Conservation (phyloP, 2,888 invertebrate genomes). For the Meliscaeva auricollis region DNA sequence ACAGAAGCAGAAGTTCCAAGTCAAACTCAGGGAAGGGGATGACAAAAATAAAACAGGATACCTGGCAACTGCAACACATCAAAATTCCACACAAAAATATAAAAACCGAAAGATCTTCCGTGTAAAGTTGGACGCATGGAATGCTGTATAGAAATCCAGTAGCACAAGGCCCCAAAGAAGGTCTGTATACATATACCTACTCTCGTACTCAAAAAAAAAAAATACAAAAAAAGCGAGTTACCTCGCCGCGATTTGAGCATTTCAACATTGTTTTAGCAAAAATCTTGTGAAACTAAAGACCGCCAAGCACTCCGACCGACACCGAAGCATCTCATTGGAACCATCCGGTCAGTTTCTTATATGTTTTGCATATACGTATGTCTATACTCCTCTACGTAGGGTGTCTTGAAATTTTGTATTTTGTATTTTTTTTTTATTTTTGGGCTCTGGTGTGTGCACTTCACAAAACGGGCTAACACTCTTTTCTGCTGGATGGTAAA, state of each 20-base stretch:
- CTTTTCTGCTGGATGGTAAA: conserved; percentile 36
- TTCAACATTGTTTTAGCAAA: conserved; percentile 45
- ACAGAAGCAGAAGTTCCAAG: too few species aligned
- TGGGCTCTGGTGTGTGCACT: conserved; percentile 19
- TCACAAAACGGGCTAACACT: conserved; percentile 54
- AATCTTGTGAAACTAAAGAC: conserved; percentile 53
- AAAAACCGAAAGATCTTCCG: conserved; percentile 40
- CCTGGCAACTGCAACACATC: conserved; percentile 36
- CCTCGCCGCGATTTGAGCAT: conserved; percentile 44
- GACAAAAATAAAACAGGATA: conserved; percentile 36
- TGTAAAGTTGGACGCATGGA: conserved; percentile 27
- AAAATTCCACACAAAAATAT: conserved; percentile 36
- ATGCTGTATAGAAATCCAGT: conserved; percentile 65
- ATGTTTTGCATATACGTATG: not conserved
- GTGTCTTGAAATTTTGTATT: conserved; percentile 18
- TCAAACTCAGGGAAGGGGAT: not conserved
- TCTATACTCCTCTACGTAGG: not conserved
- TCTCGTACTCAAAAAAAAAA: not conserved
- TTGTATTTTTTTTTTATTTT: conserved; percentile 30
- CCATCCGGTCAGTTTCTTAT: conserved; percentile 18
- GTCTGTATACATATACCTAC: not conserved
- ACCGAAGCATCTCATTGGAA: conserved; percentile 56
- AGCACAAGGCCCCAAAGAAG: conserved; percentile 55
- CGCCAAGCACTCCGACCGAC: conserved; percentile 17
- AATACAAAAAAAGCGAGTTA: conserved; percentile 37